Evolutionary conservation across 2,113 vertebrate species (phyloP).

Genomic region (Crocuta crocuta): DNA sequence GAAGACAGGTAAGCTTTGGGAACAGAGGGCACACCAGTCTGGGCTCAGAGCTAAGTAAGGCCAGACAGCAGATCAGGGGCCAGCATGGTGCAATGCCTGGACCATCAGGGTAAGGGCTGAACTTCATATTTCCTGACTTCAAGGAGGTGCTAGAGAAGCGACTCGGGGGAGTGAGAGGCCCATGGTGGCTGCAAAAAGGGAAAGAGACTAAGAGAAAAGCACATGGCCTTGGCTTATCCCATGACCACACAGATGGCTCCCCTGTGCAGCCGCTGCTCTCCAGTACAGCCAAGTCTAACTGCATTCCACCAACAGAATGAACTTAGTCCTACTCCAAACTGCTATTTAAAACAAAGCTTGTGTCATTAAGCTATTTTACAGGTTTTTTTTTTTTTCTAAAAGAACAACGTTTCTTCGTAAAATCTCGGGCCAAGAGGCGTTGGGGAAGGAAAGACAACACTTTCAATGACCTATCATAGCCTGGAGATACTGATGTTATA

Average conservation of each 20-base stretch:
- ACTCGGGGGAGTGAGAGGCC: background rate
- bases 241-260: background rate
- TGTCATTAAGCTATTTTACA: conserved; percentile 14
- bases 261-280: rapidly evolving
- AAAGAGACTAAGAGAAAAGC: background rate
- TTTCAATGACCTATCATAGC: background rate
- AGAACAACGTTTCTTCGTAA: background rate
- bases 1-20: background rate
- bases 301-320: background rate
- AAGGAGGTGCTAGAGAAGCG: background rate
- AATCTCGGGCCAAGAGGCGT: background rate
- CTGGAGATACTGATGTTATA: background rate
- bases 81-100: background rate
- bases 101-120: background rate
- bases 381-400: background rate
- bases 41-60: background rate
- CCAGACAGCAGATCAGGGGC: background rate
- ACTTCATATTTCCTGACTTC: background rate
- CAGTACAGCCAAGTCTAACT: background rate
- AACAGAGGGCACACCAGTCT: background rate
- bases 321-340: background rate
- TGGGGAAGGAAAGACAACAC: background rate
- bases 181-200: background rate
- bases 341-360: background rate
- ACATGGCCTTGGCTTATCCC: background rate